A percentile compares a stretch with the other conserved stretches of the same genome.
These are phyloP conservation scores for Epinotia brunnichana DNA, from an alignment of 2,888 invertebrate species.

Conservation along the genomic window DNA sequence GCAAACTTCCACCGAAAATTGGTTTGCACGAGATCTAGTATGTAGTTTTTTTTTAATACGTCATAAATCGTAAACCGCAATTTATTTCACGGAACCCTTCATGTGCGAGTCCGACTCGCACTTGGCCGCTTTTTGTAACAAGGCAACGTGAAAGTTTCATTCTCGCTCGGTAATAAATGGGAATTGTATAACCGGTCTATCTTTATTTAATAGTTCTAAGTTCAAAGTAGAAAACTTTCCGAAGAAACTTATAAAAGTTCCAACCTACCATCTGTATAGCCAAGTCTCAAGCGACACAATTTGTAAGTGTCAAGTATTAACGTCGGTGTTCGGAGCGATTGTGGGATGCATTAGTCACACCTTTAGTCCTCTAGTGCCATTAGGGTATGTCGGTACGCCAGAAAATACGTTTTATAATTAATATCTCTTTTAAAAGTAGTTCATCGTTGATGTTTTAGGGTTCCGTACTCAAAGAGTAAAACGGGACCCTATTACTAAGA, in stretches of 20 bases:
- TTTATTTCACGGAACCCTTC: too few relatives aligned
- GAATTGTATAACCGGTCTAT: neutral
- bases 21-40: too few relatives aligned
- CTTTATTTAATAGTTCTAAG: neutral
- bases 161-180: neutral
- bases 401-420: neutral
- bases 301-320: slow-evolving; percentile 35
- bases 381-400: neutral
- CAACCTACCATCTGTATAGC: neutral
- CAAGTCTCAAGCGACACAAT: slow-evolving; percentile 18
- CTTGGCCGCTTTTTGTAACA: neutral
- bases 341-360: slow-evolving; percentile 27
- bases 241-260: neutral
- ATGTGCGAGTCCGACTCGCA: neutral
- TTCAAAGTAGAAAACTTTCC: neutral
- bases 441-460: too few relatives aligned
- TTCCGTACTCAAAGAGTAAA: too few relatives aligned
- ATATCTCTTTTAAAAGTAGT: too few relatives aligned
- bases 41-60: too few relatives aligned
- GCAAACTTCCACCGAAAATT: too few relatives aligned
- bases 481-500: too few relatives aligned
- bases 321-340: slow-evolving; percentile 17
- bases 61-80: too few relatives aligned
- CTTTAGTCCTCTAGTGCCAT: slow-evolving; percentile 11
- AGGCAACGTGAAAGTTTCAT: neutral